Conservation (phyloP, 2,113 vertebrate genomes). For the Gymnobelideus leadbeateri region DNA sequence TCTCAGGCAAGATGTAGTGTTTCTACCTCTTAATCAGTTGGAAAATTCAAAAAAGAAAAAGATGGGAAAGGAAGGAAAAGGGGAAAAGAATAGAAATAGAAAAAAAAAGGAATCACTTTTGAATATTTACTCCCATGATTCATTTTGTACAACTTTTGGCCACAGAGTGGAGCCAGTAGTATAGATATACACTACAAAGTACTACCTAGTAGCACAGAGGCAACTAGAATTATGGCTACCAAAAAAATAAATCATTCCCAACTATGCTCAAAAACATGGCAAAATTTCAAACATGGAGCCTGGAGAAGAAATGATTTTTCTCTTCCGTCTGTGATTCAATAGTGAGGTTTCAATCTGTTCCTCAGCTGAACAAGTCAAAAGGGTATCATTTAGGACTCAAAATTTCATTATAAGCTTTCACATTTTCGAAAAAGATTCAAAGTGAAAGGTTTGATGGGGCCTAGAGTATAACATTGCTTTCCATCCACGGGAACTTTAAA, state of each 20-base stretch:
- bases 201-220: background rate
- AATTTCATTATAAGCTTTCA: background rate
- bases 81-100: background rate
- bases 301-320: constrained; percentile 1
- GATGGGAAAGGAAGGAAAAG: background rate
- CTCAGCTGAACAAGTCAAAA: background rate
- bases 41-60: constrained; percentile 1
- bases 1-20: background rate
- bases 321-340: constrained; percentile 32
- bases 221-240: background rate
- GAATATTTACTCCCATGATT: background rate
- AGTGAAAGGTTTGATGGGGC: background rate
- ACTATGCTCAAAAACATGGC: background rate
- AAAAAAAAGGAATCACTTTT: background rate
- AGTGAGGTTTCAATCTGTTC: background rate
- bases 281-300: constrained; percentile 34
- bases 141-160: constrained; percentile 14
- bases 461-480: background rate
- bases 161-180: constrained; percentile 67
- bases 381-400: background rate
- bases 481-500: background rate
- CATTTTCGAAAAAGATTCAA: background rate
- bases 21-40: constrained; percentile 28
- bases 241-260: constrained; percentile 41
- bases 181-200: background rate